phyloP scores from a whole-genome alignment of 2,888 invertebrate genomes.

The Mellilla xanthometata region DNA sequence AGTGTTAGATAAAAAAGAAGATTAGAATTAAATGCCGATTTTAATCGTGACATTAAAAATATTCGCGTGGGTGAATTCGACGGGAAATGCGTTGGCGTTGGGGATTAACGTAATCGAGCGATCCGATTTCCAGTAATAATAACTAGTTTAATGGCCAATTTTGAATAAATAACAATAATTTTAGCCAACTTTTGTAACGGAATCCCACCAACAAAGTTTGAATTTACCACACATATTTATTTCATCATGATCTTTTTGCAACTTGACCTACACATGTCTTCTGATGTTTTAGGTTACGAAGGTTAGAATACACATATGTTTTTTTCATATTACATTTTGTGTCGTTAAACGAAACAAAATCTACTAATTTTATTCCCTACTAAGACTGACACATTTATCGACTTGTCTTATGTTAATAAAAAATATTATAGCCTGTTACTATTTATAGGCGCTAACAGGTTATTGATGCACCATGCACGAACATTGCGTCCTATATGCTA shows the following conservation, averaged over 20 bases:
- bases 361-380: too few relatives aligned
- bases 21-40: conserved; percentile 5
- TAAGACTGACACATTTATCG: not conserved
- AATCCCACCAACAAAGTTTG: too few relatives aligned
- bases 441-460: conserved; percentile 10
- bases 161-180: not conserved
- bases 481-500: conserved; percentile 18
- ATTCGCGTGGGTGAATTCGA: conserved; percentile 37
- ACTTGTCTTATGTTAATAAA: too few relatives aligned
- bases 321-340: too few relatives aligned
- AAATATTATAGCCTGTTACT: too few relatives aligned
- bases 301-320: too few relatives aligned
- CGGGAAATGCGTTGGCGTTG: conserved; percentile 50
- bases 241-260: too few relatives aligned
- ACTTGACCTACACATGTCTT: too few relatives aligned
- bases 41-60: conserved; percentile 22
- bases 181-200: too few relatives aligned
- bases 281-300: too few relatives aligned
- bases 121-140: conserved; percentile 15
- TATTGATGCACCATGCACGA: conserved; percentile 9
- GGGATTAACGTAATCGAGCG: conserved; percentile 23
- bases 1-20: not conserved
- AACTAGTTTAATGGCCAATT: conserved; percentile 8
- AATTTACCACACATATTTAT: too few relatives aligned
- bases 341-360: too few relatives aligned